phyloP scores from a whole-genome alignment of 2,113 vertebrate species.

The Cepphus grylle region DNA sequence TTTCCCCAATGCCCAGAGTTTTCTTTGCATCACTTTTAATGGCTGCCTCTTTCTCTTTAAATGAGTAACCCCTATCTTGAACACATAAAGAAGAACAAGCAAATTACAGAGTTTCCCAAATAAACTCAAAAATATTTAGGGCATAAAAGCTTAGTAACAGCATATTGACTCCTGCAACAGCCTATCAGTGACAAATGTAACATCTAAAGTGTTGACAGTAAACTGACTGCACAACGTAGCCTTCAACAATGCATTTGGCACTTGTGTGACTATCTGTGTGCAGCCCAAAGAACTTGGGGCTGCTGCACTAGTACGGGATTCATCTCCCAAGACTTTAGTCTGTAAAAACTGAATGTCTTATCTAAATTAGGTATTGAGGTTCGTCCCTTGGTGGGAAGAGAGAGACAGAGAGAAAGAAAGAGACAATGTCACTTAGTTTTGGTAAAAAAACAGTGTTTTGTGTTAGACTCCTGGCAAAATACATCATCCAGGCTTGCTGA shows the following conservation, averaged over 20 bases:
- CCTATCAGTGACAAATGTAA: neutral
- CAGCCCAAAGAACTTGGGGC: neutral
- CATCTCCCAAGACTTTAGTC: neutral
- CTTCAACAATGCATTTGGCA: neutral
- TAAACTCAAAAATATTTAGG: neutral
- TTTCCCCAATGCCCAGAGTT: neutral
- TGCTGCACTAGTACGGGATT: neutral
- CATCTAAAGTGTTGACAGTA: constrained; percentile 5
- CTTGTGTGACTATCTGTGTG: neutral
- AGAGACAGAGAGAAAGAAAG: neutral
- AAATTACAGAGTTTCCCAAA: neutral
- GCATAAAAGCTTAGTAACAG: neutral
- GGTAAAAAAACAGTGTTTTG: neutral
- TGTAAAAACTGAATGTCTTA: neutral
- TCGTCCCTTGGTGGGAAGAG: neutral
- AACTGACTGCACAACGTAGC: constrained; percentile 5
- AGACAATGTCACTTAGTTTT: neutral
- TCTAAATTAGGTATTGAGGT: neutral
- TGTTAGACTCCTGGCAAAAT: neutral
- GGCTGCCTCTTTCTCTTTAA: neutral
- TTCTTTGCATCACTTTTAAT: neutral
- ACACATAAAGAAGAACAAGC: neutral
- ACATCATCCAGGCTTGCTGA: neutral
- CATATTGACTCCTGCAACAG: neutral
- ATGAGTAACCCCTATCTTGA: neutral